A percentile compares a stretch with the other conserved stretches of the same genome.
These are phyloP conservation scores for Dicaeum eximium DNA, from an alignment of 2,113 vertebrate species.

Conservation along the genomic window DNA sequence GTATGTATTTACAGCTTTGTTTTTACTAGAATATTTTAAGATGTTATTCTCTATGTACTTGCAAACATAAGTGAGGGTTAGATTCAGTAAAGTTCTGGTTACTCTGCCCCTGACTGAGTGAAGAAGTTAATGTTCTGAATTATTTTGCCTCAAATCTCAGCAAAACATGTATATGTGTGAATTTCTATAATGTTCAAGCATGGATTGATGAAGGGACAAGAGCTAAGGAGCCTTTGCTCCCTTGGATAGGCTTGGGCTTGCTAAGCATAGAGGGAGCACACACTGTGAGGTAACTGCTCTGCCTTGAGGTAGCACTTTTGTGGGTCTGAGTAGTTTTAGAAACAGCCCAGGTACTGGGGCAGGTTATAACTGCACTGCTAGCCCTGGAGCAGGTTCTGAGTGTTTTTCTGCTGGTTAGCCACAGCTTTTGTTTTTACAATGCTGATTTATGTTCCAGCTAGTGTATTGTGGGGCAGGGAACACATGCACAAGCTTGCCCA, in stretches of 20 bases:
- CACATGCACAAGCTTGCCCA: not conserved
- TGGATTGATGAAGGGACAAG: not conserved
- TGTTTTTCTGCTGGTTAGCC: not conserved
- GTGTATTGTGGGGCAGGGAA: not conserved
- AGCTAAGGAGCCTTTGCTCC: not conserved
- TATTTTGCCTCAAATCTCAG: not conserved
- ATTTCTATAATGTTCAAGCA: not conserved
- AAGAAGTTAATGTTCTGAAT: not conserved
- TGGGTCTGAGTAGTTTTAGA: not conserved
- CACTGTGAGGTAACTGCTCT: not conserved
- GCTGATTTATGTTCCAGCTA: not conserved
- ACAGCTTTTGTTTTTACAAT: not conserved
- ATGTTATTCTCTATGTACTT: not conserved
- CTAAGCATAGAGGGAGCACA: accelerated
- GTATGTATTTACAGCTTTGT: not conserved
- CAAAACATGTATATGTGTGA: not conserved
- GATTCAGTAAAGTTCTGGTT: not conserved
- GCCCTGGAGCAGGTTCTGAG: not conserved
- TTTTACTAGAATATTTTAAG: not conserved
- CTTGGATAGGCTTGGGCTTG: not conserved
- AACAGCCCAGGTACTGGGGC: not conserved
- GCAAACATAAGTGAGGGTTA: not conserved
- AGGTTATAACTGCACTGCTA: not conserved
- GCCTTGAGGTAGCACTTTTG: not conserved
- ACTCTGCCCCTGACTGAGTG: not conserved